These are phyloP conservation scores for Steinernema carpocapsae DNA, from an alignment of 2,888 invertebrate genomes.

Conservation along the genomic window DNA sequence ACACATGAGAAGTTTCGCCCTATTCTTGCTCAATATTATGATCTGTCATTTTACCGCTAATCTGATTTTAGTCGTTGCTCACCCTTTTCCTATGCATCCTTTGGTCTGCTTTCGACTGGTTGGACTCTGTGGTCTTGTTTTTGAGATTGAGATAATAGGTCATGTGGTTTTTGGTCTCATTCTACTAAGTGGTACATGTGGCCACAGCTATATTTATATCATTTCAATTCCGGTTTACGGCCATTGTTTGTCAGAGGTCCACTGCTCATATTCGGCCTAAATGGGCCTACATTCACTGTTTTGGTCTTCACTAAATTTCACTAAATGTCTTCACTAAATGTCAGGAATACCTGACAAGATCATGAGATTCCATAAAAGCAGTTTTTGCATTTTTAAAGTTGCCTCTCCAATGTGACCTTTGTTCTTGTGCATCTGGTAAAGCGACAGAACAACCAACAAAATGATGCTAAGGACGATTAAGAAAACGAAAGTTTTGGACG, in stretches of 20 bases:
- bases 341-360: conserved; percentile 1
- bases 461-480: not conserved
- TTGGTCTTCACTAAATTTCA: not conserved
- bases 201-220: too few relatives aligned
- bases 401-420: not conserved
- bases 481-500: too few relatives aligned
- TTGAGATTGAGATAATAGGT: too few relatives aligned
- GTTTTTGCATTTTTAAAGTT: not conserved
- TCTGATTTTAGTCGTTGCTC: not conserved
- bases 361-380: not conserved
- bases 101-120: too few relatives aligned
- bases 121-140: too few relatives aligned
- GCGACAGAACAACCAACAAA: not conserved
- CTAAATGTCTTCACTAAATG: too few relatives aligned
- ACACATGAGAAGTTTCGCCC: not conserved
- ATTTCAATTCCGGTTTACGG: too few relatives aligned
- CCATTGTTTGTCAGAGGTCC: not conserved
- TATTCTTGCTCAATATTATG: not conserved
- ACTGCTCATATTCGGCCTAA: not conserved
- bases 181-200: too few relatives aligned
- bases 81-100: not conserved
- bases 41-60: not conserved
- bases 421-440: not conserved
- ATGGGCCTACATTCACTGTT: conserved; percentile 1
- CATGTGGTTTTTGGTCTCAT: too few relatives aligned